These are phyloP conservation scores for Aeoliscus strigatus DNA, from an alignment of 2,797 vertebrate species.

Conservation along the genomic window DNA sequence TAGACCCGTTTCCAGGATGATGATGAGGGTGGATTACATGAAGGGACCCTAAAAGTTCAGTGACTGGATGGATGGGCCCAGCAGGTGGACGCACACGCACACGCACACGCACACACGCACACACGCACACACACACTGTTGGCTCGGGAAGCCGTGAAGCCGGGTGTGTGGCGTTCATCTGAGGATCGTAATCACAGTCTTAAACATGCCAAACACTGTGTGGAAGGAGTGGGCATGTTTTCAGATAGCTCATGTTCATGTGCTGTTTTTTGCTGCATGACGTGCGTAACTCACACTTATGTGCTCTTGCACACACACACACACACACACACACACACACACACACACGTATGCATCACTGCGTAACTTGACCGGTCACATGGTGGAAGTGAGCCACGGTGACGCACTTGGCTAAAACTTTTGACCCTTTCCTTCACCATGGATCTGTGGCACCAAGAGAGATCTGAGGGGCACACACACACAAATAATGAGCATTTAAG, in stretches of 20 bases:
- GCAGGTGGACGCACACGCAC: too few relatives aligned
- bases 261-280: background rate
- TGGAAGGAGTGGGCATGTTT: slow-evolving; percentile 23
- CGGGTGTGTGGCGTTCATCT: slow-evolving; percentile 8
- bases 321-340: slow-evolving; percentile 1
- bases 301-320: too few relatives aligned
- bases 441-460: slow-evolving; percentile 22
- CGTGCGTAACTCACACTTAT: slow-evolving; percentile 4
- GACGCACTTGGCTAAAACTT: slow-evolving; percentile 21
- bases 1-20: slow-evolving; percentile 5
- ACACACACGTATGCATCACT: background rate
- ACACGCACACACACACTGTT: too few relatives aligned
- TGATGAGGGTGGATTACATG: slow-evolving; percentile 12
- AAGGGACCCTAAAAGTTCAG: background rate
- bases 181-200: slow-evolving; percentile 5
- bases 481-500: slow-evolving; percentile 1
- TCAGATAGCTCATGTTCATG: slow-evolving; percentile 13
- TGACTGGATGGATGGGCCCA: too few relatives aligned
- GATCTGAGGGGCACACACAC: background rate
- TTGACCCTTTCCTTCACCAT: slow-evolving; percentile 34
- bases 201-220: too few relatives aligned
- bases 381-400: slow-evolving; percentile 9
- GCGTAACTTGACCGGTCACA: slow-evolving; percentile 17
- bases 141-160: background rate
- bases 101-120: too few relatives aligned